Percentiles rank a stretch among this genome's conserved stretches.
These are phyloP conservation scores for Microtus richardsoni DNA, from an alignment of 2,113 vertebrate species.

Conservation along the genomic window DNA sequence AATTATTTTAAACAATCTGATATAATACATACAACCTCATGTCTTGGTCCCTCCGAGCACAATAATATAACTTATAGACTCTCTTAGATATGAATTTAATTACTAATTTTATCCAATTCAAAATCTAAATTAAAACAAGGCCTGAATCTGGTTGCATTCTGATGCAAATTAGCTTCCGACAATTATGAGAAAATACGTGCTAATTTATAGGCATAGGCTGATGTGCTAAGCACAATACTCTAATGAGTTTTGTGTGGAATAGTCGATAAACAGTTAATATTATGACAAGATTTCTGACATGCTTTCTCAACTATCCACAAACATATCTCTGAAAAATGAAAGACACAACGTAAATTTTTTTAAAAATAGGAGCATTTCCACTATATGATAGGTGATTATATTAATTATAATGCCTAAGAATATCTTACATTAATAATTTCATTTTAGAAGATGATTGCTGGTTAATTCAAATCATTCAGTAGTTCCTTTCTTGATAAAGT, in stretches of 20 bases:
- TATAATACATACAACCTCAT: constrained; percentile 41
- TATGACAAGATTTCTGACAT: background rate
- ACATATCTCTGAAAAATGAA: background rate
- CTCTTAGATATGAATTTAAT: constrained; percentile 47
- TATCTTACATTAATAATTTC: background rate
- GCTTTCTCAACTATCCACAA: background rate
- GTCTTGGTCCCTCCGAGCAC: constrained; percentile 39
- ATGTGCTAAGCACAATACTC: background rate
- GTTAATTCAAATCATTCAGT: background rate
- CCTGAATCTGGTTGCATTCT: constrained; percentile 46
- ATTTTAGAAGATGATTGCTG: background rate
- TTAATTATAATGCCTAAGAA: constrained; percentile 6
- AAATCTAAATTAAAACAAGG: constrained; percentile 64
- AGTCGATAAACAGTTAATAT: background rate
- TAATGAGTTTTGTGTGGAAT: background rate
- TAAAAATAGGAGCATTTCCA: background rate
- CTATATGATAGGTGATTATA: background rate
- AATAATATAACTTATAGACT: constrained; percentile 35
- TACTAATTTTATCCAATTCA: constrained; percentile 49
- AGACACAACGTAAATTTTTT: background rate
- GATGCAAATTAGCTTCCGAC: constrained; percentile 48
- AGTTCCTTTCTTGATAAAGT: background rate
- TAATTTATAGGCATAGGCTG: background rate
- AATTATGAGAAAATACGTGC: background rate
- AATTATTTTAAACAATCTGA: constrained; percentile 42